phyloP scores from a whole-genome alignment of 2,888 invertebrate genomes.

The Hybos culiciformis region DNA sequence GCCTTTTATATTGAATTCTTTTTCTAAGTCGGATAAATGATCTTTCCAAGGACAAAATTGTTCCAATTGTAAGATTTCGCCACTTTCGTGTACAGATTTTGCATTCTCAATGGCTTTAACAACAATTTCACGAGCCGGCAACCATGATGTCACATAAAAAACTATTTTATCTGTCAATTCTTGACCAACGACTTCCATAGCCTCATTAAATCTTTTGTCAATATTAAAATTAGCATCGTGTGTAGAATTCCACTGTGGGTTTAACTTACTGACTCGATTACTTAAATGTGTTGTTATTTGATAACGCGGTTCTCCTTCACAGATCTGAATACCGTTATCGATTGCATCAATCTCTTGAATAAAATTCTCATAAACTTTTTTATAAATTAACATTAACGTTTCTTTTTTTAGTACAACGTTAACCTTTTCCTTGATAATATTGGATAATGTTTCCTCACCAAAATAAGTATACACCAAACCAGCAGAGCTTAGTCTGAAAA shows the following conservation, averaged over 20 bases:
- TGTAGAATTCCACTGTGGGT: conserved; percentile 68
- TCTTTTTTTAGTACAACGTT: conserved; percentile 36
- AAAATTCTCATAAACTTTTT: conserved; percentile 69
- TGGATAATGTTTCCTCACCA: conserved; percentile 63
- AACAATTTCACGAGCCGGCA: conserved; percentile 72
- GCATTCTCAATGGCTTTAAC: conserved; percentile 55
- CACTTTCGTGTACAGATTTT: conserved; percentile 54
- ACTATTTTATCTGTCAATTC: conserved; percentile 65
- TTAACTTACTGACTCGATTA: conserved; percentile 59
- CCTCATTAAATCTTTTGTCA: conserved; percentile 55
- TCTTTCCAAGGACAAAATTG: conserved; percentile 81
- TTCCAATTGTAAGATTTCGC: conserved; percentile 64
- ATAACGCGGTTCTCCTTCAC: conserved; percentile 57
- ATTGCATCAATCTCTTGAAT: conserved; percentile 92
- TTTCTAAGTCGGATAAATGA: conserved; percentile 72
- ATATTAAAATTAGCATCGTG: conserved; percentile 39
- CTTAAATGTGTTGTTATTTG: conserved; percentile 67
- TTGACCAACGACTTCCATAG: conserved; percentile 59
- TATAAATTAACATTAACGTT: conserved; percentile 45
- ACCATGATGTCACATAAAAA: conserved; percentile 56
- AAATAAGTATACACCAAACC: conserved; percentile 85
- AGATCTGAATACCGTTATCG: conserved; percentile 89
- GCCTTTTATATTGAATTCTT: conserved; percentile 48
- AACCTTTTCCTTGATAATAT: conserved; percentile 37
- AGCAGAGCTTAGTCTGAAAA: conserved; percentile 78